Base-by-base conservation (phyloP, 2,888 invertebrate genomes). In the Megamerina dolium region DNA sequence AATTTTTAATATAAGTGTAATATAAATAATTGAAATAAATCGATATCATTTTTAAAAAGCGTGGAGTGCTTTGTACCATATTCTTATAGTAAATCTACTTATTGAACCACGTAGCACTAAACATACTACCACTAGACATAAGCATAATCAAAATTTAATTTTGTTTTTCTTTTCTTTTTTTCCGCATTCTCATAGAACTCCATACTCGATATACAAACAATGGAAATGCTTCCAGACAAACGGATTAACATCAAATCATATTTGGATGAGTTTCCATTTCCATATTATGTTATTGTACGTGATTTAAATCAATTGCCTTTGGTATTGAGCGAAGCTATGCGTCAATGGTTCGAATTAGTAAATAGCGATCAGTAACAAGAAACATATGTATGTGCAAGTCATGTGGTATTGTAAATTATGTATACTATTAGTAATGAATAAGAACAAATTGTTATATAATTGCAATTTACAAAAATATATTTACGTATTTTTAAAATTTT, bases 291-390 rank as follows among this genome's bases (percentile, higher is more conserved):
- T 37, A 87, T 99, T 58, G 78, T 99, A 20, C 75, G 91, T 45
- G 92, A 97, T 63, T 83, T 96, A 59, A 81, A 83, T 49, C 83
- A 86, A 19, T 73, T 99, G 45, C 97, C 99, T 0, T 77, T 80
- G 26, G 90, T 95, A 2, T 75, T 99, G 20, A 91, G 96, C 57
- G 96, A 99, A 68, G 96, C 97, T 1, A 76, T 99, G 48, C 75
- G 96, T 45, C 97, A 99, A 66, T 99, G 99, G 99, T 99, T 99
- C 69, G 97, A 99, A 75, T 74, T 97, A 47, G 90, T 95, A 12
- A 85, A 70, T 49, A 72, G 70, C 46, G 72, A 71, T 50, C 60
- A 63, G 41, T 59, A 53, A 46, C 12, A n/a, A 16, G 16, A 6
- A 5, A 35, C 20, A 5, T n/a, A 35, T 19, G 20, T 5, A 33